Evolutionary conservation across 92 coral and sea anemone species (phyloP).

Genomic region (Epizoanthus ramosus): DNA sequence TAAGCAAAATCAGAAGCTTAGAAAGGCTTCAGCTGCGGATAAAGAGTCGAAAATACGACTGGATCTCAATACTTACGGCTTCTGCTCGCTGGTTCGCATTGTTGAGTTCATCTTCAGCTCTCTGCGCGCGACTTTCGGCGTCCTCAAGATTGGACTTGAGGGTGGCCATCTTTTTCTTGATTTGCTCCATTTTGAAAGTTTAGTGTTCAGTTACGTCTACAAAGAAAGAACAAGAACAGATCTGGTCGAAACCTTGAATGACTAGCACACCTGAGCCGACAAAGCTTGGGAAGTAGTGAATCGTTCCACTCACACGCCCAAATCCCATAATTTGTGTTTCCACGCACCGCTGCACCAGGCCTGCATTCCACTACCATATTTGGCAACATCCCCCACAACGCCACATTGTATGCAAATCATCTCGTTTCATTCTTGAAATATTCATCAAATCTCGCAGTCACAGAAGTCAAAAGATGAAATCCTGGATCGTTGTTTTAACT

Average conservation of each 20-base stretch:
- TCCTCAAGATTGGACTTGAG: conserved; percentile 81
- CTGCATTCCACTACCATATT: conserved; percentile 91
- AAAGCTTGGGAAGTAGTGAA: conserved; percentile 44
- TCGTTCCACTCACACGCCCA: conserved; percentile 62
- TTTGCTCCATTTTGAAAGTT: conserved; percentile 90
- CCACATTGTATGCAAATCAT: conserved; percentile 39
- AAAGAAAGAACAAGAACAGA: conserved; percentile 55
- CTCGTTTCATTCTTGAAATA: conserved; percentile 33
- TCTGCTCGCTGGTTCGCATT: conserved; percentile 80
- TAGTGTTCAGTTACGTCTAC: conserved; percentile 55
- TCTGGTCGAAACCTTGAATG: conserved; percentile 26
- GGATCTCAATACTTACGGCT: conserved; percentile 52
- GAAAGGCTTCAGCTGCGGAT: conserved; percentile 14
- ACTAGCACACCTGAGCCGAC: conserved; percentile 20
- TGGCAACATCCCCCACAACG: conserved; percentile 54
- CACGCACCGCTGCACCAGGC: conserved; percentile 46
- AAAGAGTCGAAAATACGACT: not conserved
- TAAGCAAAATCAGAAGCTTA: not conserved
- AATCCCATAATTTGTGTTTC: conserved; percentile 51
- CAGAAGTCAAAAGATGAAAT: conserved; percentile 22
- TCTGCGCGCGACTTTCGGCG: conserved; percentile 79
- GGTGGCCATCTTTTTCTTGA: conserved; percentile 96
- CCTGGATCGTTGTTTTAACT: conserved; percentile 5
- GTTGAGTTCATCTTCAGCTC: conserved; percentile 81
- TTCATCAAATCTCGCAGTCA: conserved; percentile 20